phyloP scores from a whole-genome alignment of 2,113 vertebrate genomes.

The Pseudolaguvia tuberculata region DNA sequence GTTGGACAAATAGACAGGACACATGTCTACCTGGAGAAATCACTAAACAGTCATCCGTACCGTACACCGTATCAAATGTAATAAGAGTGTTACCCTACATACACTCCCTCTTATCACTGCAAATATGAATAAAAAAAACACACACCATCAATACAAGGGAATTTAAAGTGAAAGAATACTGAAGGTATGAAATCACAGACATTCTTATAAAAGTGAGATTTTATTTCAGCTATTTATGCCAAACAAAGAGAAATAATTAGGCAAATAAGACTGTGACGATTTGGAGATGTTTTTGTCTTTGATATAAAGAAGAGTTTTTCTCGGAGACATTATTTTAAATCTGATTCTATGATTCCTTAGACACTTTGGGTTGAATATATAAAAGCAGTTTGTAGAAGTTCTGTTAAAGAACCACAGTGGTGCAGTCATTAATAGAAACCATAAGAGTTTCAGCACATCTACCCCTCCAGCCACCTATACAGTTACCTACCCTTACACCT shows the following conservation, averaged over 20 bases:
- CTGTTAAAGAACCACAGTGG: no score
- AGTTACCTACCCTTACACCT: no score
- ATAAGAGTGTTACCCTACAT: conserved; percentile 8
- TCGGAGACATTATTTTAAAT: neutral
- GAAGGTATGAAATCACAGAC: neutral
- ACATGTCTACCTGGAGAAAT: conserved; percentile 37
- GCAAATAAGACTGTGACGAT: no score
- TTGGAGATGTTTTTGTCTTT: neutral
- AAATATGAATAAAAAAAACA: neutral
- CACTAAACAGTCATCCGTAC: conserved; percentile 35
- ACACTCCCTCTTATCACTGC: conserved; percentile 17
- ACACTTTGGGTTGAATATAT: neutral
- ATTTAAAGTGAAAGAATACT: neutral
- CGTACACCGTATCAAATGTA: conserved; percentile 14
- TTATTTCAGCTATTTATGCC: neutral
- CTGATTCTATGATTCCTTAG: neutral
- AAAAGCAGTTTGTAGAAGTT: no score
- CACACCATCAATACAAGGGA: conserved; percentile 8
- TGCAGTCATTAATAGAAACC: no score
- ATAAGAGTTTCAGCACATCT: no score
- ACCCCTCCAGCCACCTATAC: no score
- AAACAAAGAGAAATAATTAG: neutral
- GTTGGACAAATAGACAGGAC: conserved; percentile 46
- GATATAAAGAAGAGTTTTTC: neutral
- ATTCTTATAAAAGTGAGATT: neutral